Evolutionary conservation across 2,888 invertebrate species (phyloP).

Genomic region (Cistogaster globosa): DNA sequence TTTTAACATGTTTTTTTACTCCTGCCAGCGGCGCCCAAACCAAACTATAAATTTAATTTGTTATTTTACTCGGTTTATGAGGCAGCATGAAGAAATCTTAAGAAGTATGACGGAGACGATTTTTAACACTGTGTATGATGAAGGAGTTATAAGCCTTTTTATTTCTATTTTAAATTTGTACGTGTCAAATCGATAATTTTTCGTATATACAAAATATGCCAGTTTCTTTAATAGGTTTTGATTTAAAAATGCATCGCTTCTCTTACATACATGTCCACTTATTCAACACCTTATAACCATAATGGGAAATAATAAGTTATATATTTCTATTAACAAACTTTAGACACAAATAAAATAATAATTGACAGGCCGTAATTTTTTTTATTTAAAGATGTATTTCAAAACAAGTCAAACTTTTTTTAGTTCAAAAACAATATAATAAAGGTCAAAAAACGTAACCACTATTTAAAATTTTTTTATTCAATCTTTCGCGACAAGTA

Average conservation of each 20-base stretch:
- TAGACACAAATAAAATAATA: no score
- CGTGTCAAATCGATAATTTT: slow-evolving; percentile 73
- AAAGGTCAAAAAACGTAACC: no score
- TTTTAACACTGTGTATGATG: slow-evolving; percentile 39
- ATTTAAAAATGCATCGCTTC: slow-evolving; percentile 14
- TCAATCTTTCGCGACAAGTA: no score
- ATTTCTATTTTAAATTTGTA: slow-evolving; percentile 65
- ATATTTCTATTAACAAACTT: no score
- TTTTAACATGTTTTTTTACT: slow-evolving; percentile 6
- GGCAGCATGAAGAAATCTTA: slow-evolving; percentile 18
- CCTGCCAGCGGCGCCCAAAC: slow-evolving; percentile 70
- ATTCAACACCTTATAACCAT: slow-evolving; percentile 1
- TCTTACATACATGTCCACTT: slow-evolving; percentile 17
- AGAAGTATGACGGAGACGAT: slow-evolving; percentile 20
- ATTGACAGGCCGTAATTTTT: no score
- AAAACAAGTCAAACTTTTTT: no score
- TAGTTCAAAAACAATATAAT: no score
- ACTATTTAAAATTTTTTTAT: no score
- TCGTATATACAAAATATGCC: slow-evolving; percentile 71
- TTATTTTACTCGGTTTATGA: slow-evolving; percentile 42
- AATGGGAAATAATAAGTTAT: no score
- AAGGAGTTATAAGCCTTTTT: slow-evolving; percentile 19
- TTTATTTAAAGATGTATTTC: no score
- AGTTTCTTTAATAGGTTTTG: not conserved
- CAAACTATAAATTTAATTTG: slow-evolving; percentile 62